phyloP scores from a whole-genome alignment of 2,113 vertebrate genomes.

The Syngnathoides biaculeatus region DNA sequence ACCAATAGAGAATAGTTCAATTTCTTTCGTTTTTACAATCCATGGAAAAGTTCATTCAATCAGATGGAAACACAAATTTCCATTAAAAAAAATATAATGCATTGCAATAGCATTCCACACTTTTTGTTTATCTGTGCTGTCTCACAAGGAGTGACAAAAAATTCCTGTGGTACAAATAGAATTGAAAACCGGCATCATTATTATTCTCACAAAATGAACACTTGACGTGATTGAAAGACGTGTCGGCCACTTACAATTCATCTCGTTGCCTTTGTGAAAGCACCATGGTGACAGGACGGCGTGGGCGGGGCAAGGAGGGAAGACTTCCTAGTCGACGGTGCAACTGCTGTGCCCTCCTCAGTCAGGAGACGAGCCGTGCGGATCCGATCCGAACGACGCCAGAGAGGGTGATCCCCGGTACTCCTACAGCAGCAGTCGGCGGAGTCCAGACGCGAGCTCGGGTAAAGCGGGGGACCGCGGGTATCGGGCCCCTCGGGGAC shows the following conservation, averaged over 20 bases:
- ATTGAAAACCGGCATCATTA: too few species aligned
- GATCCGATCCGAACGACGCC: slow-evolving; percentile 52
- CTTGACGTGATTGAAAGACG: background rate
- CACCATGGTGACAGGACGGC: slow-evolving; percentile 85
- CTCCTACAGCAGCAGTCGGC: slow-evolving; percentile 38
- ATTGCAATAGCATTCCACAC: background rate
- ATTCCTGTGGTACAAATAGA: background rate
- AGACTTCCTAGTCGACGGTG: slow-evolving; percentile 52
- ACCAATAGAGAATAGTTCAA: too few species aligned
- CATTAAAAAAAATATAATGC: background rate
- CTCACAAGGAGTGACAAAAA: background rate
- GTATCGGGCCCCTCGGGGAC: slow-evolving; percentile 64
- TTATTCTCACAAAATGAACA: too few species aligned
- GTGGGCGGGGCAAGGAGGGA: slow-evolving; percentile 62
- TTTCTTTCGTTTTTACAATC: too few species aligned
- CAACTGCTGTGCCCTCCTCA: slow-evolving; percentile 75
- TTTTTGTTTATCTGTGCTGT: background rate
- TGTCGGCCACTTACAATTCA: slow-evolving; percentile 86
- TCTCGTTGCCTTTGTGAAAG: slow-evolving; percentile 99
- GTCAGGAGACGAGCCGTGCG: slow-evolving; percentile 72
- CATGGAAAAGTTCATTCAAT: too few species aligned
- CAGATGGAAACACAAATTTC: too few species aligned
- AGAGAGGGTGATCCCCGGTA: slow-evolving; percentile 26
- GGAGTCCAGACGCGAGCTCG: slow-evolving; percentile 51
- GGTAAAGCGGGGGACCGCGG: slow-evolving; percentile 67